Base-by-base conservation (phyloP, 2,113 vertebrate species). In the Sinocyclocheilus anophthalmus region DNA sequence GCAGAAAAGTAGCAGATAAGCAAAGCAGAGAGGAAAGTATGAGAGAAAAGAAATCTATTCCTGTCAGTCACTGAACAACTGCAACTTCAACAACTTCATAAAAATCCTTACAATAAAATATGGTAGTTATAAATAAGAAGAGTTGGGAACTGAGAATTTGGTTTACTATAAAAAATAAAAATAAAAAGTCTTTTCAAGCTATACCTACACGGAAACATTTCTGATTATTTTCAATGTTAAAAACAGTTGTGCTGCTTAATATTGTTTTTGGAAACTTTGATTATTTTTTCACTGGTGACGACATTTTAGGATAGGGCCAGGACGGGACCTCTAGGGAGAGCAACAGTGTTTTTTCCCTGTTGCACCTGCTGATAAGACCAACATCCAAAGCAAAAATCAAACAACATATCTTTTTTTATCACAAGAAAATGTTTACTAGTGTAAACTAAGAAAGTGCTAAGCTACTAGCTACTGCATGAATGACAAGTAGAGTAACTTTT, bases 321-420 rank as follows among this genome's bases (percentile, higher is more conserved):
- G 89, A 7, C 80, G n/a, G 89, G 81, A 82, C 88, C 83, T 39
- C 76, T 85, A 57, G 84, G 88, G 79, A 89, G 86, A 84, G 87
- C 92, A 89, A 93, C 11, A 67, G 84, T 61, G 90, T 94, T 94
- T 91, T 92, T 92, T 86, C 89, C 92, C 93, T 93, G 88, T 80
- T 85, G 86, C 88, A 81, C 86, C 87, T 92, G 88, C 85, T 84
- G 82, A 50, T 39, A 67, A 85, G 61, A 85, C 26, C 85, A 84
- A 76, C 76, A 90, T 7, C 59, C 85, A 89, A 77, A 80, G 88
- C 20, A 88, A 93, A 10, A 3, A 59, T 88, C 39, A 88, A 48
- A 75, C 81, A 55, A 6, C 75, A 67, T 39, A 18, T 39, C 73
- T 37, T 61, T 22, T 22, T 20, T 4, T 59, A 73, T 20, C 6